Percentiles rank a stretch among this genome's conserved stretches.
Evolutionary conservation across 2,888 invertebrate genomes (phyloP).

Genomic region (Meteorus cinctellus): DNA sequence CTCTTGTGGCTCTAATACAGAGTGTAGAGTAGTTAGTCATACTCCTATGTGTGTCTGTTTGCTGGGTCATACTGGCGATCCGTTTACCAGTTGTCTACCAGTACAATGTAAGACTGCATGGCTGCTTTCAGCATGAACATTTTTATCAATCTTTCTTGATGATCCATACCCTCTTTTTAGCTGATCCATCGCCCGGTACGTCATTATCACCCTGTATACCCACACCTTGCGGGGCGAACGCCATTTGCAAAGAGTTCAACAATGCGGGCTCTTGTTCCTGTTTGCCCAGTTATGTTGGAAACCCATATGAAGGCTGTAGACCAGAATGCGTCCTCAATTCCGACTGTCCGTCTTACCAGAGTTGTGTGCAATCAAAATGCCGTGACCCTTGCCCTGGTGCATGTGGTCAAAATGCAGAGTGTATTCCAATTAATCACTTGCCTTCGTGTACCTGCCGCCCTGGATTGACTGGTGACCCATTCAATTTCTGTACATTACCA

Average conservation of each 20-base stretch:
- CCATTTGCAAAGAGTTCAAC: conserved; percentile 75
- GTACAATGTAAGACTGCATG: conserved; percentile 75
- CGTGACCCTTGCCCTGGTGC: conserved; percentile 80
- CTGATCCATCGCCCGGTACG: conserved; percentile 29
- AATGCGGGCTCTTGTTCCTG: conserved; percentile 77
- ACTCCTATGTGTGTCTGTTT: conserved; percentile 82
- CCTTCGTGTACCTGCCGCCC: conserved; percentile 71
- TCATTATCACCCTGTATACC: conserved; percentile 76
- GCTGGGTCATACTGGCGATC: conserved; percentile 76
- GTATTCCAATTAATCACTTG: conserved; percentile 72
- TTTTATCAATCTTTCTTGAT: not conserved
- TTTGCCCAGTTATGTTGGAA: conserved; percentile 78
- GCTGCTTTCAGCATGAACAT: conserved; percentile 6
- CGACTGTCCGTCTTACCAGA: conserved; percentile 83
- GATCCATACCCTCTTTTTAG: conserved; percentile 35
- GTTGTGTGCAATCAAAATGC: conserved; percentile 85
- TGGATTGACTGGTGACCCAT: conserved; percentile 65
- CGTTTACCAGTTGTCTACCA: conserved; percentile 78
- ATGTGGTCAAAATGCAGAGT: conserved; percentile 78
- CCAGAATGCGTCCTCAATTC: conserved; percentile 87
- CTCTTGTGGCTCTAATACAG: conserved; percentile 82
- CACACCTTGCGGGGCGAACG: conserved; percentile 81
- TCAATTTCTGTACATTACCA: conserved; percentile 51
- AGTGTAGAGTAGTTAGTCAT: conserved; percentile 84
- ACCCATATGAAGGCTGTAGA: conserved; percentile 81